Evolutionary conservation across 2,797 vertebrate genomes (phyloP).

Genomic region (Neosilurus mollespiculum): DNA sequence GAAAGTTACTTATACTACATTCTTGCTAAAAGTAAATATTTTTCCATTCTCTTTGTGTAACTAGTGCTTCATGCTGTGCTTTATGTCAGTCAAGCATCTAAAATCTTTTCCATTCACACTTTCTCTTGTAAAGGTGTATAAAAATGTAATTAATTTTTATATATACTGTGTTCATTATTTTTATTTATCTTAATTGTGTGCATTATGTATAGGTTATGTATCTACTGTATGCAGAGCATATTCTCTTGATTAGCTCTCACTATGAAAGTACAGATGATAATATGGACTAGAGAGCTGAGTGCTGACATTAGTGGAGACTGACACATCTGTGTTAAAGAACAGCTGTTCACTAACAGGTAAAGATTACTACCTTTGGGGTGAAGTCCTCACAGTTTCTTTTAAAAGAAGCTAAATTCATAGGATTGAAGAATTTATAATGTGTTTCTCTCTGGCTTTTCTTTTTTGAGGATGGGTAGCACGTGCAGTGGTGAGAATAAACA

Average conservation of each 20-base stretch:
- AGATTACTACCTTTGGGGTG: neutral
- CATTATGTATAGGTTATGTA: neutral
- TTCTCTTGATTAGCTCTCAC: constrained; percentile 15
- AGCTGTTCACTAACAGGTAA: constrained; percentile 13
- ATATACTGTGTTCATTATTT: neutral
- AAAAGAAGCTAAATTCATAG: neutral
- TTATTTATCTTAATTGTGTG: neutral
- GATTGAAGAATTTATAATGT: neutral
- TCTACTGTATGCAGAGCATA: neutral
- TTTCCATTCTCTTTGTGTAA: neutral
- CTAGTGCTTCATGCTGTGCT: neutral
- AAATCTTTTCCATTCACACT: neutral
- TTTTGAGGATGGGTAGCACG: constrained; percentile 52
- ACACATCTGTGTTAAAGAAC: constrained; percentile 23
- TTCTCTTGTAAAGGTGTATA: neutral
- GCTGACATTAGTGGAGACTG: constrained; percentile 36
- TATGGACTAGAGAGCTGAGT: constrained; percentile 30
- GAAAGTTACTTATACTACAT: neutral
- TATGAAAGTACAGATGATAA: constrained; percentile 29
- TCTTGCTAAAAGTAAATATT: neutral
- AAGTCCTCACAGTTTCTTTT: neutral
- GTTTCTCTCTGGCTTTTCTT: neutral
- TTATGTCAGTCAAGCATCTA: neutral
- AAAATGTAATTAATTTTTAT: neutral
- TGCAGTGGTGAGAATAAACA: constrained; percentile 45